Conservation (phyloP, 2,888 invertebrate genomes). For the Drosophila nigricruria region DNA sequence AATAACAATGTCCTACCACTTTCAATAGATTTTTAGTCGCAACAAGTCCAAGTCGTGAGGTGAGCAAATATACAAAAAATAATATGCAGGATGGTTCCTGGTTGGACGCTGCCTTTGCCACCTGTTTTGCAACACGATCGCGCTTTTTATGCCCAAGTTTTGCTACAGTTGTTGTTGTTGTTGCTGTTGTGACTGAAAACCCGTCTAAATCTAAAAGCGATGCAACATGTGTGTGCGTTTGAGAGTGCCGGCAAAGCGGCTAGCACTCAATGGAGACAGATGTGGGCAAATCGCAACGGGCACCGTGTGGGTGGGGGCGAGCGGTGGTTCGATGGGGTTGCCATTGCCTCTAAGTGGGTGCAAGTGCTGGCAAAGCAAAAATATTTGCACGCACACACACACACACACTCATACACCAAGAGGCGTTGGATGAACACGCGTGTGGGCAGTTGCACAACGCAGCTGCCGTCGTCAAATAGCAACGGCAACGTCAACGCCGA, state of each 20-base stretch:
- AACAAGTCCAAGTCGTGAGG: constrained; percentile 48
- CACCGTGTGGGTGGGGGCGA: constrained; percentile 20
- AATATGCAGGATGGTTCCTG: constrained; percentile 57
- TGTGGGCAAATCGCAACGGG: constrained; percentile 50
- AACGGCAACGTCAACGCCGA: background rate
- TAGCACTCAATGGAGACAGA: constrained; percentile 70
- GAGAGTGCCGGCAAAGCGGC: constrained; percentile 71
- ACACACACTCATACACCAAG: constrained; percentile 24
- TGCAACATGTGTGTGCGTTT: constrained; percentile 79
- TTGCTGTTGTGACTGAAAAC: constrained; percentile 47
- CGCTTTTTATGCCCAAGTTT: constrained; percentile 52
- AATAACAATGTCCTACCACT: background rate
- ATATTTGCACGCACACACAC: constrained; percentile 75
- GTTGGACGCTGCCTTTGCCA: constrained; percentile 49
- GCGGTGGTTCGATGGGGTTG: constrained; percentile 30
- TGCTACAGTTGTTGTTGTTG: constrained; percentile 31
- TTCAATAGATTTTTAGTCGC: constrained; percentile 41
- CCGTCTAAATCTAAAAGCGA: constrained; percentile 78
- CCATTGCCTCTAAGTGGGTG: constrained; percentile 54
- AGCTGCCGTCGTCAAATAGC: constrained; percentile 30
- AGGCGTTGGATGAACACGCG: constrained; percentile 30
- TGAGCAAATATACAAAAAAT: constrained; percentile 27
- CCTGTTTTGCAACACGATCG: constrained; percentile 68
- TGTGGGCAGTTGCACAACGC: constrained; percentile 80
- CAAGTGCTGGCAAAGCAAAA: constrained; percentile 66